A percentile compares a stretch with the other conserved stretches of the same genome.
phyloP scores from a whole-genome alignment of 1,140 invertebrate species.

The Leptinotarsa texana region DNA sequence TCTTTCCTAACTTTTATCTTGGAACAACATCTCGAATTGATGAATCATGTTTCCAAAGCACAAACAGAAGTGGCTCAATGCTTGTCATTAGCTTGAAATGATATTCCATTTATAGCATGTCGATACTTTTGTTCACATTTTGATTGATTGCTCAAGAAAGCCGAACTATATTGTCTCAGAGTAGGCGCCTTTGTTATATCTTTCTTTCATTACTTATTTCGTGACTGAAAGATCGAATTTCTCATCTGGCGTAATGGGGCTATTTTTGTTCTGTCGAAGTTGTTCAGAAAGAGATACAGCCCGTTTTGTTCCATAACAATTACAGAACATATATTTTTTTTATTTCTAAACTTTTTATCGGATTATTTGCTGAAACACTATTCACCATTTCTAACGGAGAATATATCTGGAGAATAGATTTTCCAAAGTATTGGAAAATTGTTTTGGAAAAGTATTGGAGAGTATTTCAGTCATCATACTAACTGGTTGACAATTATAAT shows the following conservation, averaged over 20 bases:
- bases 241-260: not conserved
- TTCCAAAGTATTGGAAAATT: too few species aligned
- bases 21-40: not conserved
- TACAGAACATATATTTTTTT: too few species aligned
- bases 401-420: too few species aligned
- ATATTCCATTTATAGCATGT: slow-evolving; percentile 16
- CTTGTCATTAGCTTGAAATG: not conserved
- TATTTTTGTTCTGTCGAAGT: too few species aligned
- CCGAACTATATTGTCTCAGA: slow-evolving; percentile 2
- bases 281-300: too few species aligned
- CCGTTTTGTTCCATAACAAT: too few species aligned
- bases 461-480: too few species aligned
- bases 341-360: too few species aligned
- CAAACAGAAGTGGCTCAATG: not conserved
- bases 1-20: not conserved
- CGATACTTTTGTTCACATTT: slow-evolving; percentile 11
- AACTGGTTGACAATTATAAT: too few species aligned
- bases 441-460: too few species aligned
- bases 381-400: too few species aligned
- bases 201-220: not conserved
- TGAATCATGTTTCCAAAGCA: not conserved
- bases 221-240: not conserved
- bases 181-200: not conserved
- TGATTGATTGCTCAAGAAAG: slow-evolving; percentile 11
- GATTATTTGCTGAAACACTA: too few species aligned